Conservation (phyloP, 2,113 vertebrate genomes). For the Podiceps cristatus region DNA sequence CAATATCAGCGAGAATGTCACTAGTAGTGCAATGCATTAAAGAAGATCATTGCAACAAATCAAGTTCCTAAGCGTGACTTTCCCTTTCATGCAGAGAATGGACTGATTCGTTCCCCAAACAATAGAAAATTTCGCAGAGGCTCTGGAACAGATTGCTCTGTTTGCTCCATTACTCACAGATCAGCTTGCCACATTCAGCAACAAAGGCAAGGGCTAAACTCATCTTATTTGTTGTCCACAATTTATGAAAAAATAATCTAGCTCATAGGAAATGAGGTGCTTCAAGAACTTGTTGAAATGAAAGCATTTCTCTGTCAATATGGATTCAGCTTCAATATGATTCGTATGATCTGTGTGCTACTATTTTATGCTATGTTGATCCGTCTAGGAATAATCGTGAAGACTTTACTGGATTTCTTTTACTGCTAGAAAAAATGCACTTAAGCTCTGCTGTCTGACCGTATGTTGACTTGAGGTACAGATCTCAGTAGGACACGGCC, state of each 20-base stretch:
- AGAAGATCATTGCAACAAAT: slow-evolving; percentile 53
- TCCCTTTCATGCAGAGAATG: slow-evolving; percentile 62
- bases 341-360: slow-evolving; percentile 41
- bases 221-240: slow-evolving; percentile 48
- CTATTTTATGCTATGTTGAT: slow-evolving; percentile 36
- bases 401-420: slow-evolving; percentile 23
- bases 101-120: slow-evolving; percentile 63
- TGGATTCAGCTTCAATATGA: slow-evolving; percentile 43
- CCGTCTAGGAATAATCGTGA: slow-evolving; percentile 54
- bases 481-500: background rate
- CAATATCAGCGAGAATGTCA: slow-evolving; percentile 10
- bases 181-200: slow-evolving; percentile 30
- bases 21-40: background rate
- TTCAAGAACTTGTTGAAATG: slow-evolving; percentile 48
- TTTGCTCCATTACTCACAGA: slow-evolving; percentile 66
- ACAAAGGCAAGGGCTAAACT: slow-evolving; percentile 62
- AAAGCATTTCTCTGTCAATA: slow-evolving; percentile 61
- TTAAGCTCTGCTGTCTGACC: background rate
- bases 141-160: slow-evolving; percentile 62
- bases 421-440: background rate
- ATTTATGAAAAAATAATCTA: slow-evolving; percentile 70
- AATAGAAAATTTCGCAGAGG: slow-evolving; percentile 32
- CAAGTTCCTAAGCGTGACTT: slow-evolving; percentile 51
- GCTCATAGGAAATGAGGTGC: slow-evolving; percentile 62
- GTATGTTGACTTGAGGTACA: background rate